A percentile compares a stretch with the other conserved stretches of the same genome.
Conservation (phyloP, 2,797 vertebrate species). For the Karalla daura region DNA sequence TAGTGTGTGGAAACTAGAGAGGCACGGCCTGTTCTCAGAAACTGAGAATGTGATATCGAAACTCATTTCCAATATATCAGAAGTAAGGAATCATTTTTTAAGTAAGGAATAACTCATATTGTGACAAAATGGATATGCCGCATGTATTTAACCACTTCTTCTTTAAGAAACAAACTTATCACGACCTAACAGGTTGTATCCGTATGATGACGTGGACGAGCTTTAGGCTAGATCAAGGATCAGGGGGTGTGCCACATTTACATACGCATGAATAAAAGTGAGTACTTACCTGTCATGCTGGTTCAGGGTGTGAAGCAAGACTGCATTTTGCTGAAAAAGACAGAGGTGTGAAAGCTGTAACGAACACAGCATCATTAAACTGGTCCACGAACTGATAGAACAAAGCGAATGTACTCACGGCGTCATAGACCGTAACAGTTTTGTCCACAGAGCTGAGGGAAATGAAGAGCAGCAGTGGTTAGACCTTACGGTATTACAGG, state of each 20-base stretch:
- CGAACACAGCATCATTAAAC: not conserved
- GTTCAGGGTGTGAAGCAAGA: conserved; percentile 88
- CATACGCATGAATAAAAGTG: not conserved
- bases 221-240: too few relatives aligned
- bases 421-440: conserved; percentile 81
- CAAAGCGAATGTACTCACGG: conserved; percentile 71
- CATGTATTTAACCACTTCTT: not conserved
- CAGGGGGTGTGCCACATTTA: too few relatives aligned
- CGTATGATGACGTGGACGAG: too few relatives aligned
- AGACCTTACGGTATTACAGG: too few relatives aligned
- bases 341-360: not conserved
- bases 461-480: conserved; percentile 15
- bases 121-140: not conserved
- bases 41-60: too few relatives aligned
- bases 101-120: not conserved
- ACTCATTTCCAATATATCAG: not conserved
- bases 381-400: not conserved
- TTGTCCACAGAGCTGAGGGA: conserved; percentile 84
- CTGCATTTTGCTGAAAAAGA: conserved; percentile 85
- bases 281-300: conserved; percentile 89
- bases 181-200: not conserved
- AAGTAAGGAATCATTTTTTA: not conserved
- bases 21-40: conserved; percentile 1
- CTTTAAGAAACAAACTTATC: not conserved
- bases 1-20: not conserved